A percentile compares a stretch with the other conserved stretches of the same genome.
These are phyloP conservation scores for Empidonax traillii DNA, from an alignment of 2,113 vertebrate genomes.

Conservation along the genomic window DNA sequence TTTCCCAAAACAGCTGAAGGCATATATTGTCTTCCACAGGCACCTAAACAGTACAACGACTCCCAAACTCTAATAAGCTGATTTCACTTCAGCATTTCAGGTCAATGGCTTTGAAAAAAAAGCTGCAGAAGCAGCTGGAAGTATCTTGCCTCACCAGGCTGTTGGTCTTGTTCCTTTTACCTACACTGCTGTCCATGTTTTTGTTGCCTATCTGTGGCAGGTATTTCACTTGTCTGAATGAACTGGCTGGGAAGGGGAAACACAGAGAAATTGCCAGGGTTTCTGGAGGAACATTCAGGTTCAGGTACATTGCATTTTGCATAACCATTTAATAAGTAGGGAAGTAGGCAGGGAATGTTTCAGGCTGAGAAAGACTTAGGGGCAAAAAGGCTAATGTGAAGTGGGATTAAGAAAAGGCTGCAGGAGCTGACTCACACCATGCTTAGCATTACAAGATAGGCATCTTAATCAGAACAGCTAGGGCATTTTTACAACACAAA, in stretches of 20 bases:
- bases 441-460: neutral
- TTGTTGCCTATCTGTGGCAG: neutral
- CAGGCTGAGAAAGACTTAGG: neutral
- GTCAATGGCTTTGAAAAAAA: neutral
- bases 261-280: rapidly evolving
- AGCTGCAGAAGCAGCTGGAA: neutral
- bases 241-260: neutral
- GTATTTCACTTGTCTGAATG: neutral
- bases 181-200: neutral
- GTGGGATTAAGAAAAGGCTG: neutral
- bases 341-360: neutral
- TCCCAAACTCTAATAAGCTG: neutral
- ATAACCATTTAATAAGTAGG: neutral
- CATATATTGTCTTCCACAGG: neutral
- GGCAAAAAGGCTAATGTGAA: neutral
- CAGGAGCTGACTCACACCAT: neutral
- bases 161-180: neutral
- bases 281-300: neutral
- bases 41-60: rapidly evolving
- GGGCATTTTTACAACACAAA: neutral
- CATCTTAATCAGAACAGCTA: neutral
- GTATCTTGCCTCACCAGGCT: neutral
- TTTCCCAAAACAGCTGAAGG: neutral
- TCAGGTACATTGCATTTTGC: neutral
- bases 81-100: neutral